Percentiles rank a stretch among this genome's conserved stretches.
Evolutionary conservation across 2,113 vertebrate genomes (phyloP).

Genomic region (Narcine bancroftii): DNA sequence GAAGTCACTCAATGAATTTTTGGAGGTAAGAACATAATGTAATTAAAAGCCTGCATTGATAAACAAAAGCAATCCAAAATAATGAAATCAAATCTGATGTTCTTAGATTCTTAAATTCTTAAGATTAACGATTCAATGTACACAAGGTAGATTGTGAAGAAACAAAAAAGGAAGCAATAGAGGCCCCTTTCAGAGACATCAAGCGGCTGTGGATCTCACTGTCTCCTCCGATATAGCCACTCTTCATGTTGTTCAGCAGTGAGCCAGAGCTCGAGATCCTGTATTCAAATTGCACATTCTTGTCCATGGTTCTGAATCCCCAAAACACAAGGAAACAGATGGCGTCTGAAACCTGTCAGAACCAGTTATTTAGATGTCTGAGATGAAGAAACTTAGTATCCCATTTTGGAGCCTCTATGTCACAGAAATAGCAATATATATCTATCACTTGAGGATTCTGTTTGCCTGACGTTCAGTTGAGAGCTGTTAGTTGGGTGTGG

Average conservation of each 20-base stretch:
- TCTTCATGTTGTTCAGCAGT: too few species aligned
- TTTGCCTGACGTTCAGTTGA: background rate
- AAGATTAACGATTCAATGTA: too few species aligned
- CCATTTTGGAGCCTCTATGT: background rate
- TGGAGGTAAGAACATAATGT: slow-evolving; percentile 67
- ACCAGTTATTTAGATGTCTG: background rate
- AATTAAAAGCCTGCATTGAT: background rate
- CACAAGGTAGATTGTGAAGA: too few species aligned
- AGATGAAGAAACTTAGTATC: background rate
- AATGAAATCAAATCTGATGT: background rate
- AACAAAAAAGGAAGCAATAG: too few species aligned
- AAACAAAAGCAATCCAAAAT: background rate
- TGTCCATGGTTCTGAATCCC: too few species aligned
- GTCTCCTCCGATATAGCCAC: too few species aligned
- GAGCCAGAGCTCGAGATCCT: too few species aligned
- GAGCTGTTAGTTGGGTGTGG: background rate
- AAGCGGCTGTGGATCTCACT: too few species aligned
- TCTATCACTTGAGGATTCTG: background rate
- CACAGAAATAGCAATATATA: background rate
- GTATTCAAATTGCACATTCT: too few species aligned
- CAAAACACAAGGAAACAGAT: too few species aligned
- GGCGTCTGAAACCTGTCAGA: too few species aligned
- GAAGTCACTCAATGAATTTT: slow-evolving; percentile 90
- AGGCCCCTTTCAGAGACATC: too few species aligned
- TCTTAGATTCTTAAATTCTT: background rate